Evolutionary conservation across 2,113 vertebrate species (phyloP).

Genomic region (Polypterus bichir): DNA sequence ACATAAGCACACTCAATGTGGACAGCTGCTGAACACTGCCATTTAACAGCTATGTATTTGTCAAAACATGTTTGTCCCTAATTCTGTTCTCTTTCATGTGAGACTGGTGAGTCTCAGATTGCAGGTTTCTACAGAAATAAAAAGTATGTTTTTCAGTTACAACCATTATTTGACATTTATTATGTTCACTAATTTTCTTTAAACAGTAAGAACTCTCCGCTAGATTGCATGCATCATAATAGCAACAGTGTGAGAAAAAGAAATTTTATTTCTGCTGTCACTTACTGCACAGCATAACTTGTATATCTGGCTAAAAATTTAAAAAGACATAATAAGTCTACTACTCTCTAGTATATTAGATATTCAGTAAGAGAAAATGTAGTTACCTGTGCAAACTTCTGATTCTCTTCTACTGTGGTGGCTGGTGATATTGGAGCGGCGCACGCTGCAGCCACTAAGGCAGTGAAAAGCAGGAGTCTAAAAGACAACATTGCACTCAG

Average conservation of each 20-base stretch:
- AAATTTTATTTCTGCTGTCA: not conserved
- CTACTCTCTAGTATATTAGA: not conserved
- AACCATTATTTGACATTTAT: no score
- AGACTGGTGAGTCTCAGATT: no score
- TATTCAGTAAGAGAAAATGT: not conserved
- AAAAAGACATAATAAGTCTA: not conserved
- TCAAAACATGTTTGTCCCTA: no score
- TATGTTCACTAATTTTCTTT: no score
- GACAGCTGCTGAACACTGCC: no score
- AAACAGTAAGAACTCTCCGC: not conserved
- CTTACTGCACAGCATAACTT: no score
- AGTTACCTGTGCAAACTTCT: conserved; percentile 37
- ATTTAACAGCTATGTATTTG: no score
- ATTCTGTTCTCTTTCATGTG: no score
- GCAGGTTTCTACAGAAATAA: no score
- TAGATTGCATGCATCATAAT: not conserved
- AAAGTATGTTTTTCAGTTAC: no score
- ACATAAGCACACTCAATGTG: no score
- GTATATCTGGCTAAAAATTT: no score
- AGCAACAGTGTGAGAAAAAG: not conserved
- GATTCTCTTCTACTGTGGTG: conserved; percentile 16
- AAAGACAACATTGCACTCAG: not conserved
- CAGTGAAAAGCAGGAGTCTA: not conserved
- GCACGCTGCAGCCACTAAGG: conserved; percentile 25
- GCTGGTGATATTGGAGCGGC: conserved; percentile 24